Evolutionary conservation across 2,113 vertebrate species (phyloP).

Genomic region (Lepisosteus oculatus): DNA sequence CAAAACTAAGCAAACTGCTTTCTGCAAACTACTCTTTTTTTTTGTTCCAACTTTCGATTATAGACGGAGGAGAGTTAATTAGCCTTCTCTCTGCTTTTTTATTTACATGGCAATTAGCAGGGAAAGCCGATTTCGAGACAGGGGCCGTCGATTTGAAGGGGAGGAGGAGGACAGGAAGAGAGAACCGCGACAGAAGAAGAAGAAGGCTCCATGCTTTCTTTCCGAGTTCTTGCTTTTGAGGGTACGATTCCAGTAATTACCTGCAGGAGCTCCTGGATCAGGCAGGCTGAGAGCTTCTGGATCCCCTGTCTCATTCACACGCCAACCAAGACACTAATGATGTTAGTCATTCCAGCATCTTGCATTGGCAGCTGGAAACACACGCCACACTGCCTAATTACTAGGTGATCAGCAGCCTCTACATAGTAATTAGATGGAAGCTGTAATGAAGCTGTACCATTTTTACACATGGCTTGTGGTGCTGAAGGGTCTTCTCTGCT

Average conservation of each 20-base stretch:
- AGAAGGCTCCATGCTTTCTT: no score
- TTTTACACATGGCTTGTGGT: slow-evolving; percentile 43
- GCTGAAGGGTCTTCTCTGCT: slow-evolving; percentile 56
- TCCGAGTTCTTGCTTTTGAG: slow-evolving; percentile 42
- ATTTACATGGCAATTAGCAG: slow-evolving; percentile 60
- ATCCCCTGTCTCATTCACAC: slow-evolving; percentile 45
- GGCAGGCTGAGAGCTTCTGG: slow-evolving; percentile 31
- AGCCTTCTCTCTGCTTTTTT: slow-evolving; percentile 47
- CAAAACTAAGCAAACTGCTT: no score
- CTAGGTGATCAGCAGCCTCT: slow-evolving; percentile 69
- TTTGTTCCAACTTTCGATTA: no score
- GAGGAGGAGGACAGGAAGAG: slow-evolving; percentile 20
- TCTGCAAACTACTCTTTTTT: no score
- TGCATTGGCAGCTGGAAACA: slow-evolving; percentile 41
- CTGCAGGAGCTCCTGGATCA: slow-evolving; percentile 33
- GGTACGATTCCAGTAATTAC: slow-evolving; percentile 51
- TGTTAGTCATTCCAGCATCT: slow-evolving; percentile 38
- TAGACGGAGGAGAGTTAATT: slow-evolving; percentile 58
- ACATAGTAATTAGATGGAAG: slow-evolving; percentile 70
- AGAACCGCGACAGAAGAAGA: no score
- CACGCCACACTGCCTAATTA: slow-evolving; percentile 67
- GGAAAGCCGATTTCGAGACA: slow-evolving; percentile 50
- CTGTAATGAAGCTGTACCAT: slow-evolving; percentile 57
- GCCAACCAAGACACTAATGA: slow-evolving; percentile 37
- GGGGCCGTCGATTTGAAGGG: slow-evolving; percentile 44